Percentiles rank a stretch among this genome's conserved stretches.
Conservation (phyloP, 2,113 vertebrate genomes). For the Chaetodon auriga region DNA sequence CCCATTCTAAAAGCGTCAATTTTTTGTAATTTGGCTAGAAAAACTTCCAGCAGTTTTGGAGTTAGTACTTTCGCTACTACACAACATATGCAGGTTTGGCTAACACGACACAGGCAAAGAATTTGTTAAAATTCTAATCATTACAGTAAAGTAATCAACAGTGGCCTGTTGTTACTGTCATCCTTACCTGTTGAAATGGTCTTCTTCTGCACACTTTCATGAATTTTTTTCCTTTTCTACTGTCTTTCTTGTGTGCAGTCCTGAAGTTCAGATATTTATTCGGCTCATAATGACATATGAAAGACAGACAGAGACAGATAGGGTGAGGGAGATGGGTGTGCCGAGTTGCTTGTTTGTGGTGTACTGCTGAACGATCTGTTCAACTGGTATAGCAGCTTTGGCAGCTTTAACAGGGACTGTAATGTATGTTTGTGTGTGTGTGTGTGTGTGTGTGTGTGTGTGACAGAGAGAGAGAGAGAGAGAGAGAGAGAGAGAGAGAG, state of each 20-base stretch:
- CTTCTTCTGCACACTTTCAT: background rate
- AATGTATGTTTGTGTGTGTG: background rate
- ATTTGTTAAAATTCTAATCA: background rate
- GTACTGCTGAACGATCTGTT: constrained; percentile 18
- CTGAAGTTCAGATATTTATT: constrained; percentile 2
- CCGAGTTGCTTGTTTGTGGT: background rate
- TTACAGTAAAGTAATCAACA: background rate
- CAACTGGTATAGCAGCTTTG: constrained; percentile 54
- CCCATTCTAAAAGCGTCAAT: no score
- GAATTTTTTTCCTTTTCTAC: background rate
- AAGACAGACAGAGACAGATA: background rate
- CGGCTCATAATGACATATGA: constrained; percentile 5
- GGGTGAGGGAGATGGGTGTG: constrained; percentile 29
- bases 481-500: background rate
- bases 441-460: background rate
- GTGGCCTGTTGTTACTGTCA: background rate
- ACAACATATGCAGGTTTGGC: background rate
- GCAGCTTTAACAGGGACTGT: constrained; percentile 29
- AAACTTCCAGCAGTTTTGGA: no score
- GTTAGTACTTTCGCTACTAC: no score
- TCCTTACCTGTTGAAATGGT: constrained; percentile 32
- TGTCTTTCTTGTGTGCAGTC: background rate
- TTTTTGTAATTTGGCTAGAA: no score
- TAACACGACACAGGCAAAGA: background rate
- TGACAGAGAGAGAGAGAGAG: background rate